These are phyloP conservation scores for Plemyria rubiginata DNA, from an alignment of 2,888 invertebrate genomes.

Conservation along the genomic window DNA sequence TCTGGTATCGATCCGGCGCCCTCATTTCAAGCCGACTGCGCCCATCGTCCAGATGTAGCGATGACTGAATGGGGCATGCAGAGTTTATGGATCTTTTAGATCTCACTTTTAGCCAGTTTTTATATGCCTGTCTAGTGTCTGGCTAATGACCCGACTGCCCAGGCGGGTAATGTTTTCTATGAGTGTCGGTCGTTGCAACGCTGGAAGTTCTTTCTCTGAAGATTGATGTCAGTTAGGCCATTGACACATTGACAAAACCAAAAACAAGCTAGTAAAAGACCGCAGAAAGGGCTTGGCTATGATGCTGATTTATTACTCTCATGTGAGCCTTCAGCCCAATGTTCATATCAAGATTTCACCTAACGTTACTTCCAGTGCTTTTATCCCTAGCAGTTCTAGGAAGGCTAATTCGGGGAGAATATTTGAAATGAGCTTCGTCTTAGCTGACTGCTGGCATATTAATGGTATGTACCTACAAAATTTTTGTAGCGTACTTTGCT, in stretches of 20 bases:
- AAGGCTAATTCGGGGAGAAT: constrained; percentile 15
- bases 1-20: constrained; percentile 86
- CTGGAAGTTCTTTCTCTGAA: too few relatives aligned
- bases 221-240: too few relatives aligned
- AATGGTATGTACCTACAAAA: not conserved
- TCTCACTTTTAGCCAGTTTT: not conserved
- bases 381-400: constrained; percentile 20
- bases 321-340: too few relatives aligned
- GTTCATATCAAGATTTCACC: too few relatives aligned
- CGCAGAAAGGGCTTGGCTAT: too few relatives aligned
- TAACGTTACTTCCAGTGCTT: too few relatives aligned
- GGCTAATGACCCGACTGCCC: too few relatives aligned
- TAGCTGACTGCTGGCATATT: constrained; percentile 15
- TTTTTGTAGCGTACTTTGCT: constrained; percentile 1
- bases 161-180: too few relatives aligned
- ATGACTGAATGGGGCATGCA: constrained; percentile 55
- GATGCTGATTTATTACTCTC: too few relatives aligned
- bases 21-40: constrained; percentile 78
- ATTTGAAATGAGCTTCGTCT: constrained; percentile 23
- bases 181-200: too few relatives aligned
- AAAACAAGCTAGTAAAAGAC: too few relatives aligned
- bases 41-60: constrained; percentile 63
- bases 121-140: not conserved
- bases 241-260: too few relatives aligned
- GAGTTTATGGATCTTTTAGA: not conserved